phyloP scores from a whole-genome alignment of 2,797 vertebrate species.

The Propithecus deckenii region DNA sequence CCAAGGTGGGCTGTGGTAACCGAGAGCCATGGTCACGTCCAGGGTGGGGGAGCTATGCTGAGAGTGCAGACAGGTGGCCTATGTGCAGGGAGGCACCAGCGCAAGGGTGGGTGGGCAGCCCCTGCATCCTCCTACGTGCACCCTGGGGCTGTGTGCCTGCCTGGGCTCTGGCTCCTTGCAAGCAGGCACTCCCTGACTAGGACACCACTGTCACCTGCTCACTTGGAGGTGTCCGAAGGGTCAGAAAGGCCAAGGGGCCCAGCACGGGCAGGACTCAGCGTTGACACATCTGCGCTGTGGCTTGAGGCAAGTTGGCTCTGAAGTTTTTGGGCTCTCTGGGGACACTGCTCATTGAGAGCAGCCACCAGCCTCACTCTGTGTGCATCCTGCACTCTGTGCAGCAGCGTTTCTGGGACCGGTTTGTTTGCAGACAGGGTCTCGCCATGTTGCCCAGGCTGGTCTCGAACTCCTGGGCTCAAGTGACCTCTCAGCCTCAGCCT shows the following conservation, averaged over 20 bases:
- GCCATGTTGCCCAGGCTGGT: not conserved
- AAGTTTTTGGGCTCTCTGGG: not conserved
- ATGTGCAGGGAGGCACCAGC: not conserved
- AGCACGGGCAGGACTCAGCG: not conserved
- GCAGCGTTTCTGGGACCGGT: not conserved
- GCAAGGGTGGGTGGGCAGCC: not conserved
- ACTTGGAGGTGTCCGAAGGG: not conserved
- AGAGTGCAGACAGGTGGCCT: not conserved
- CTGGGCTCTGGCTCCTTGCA: not conserved
- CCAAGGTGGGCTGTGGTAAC: not conserved
- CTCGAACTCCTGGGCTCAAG: not conserved
- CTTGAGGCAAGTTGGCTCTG: not conserved
- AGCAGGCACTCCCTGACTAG: not conserved
- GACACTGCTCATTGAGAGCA: not conserved
- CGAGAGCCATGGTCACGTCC: not conserved
- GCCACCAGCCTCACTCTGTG: not conserved
- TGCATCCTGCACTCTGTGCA: not conserved
- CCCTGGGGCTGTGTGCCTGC: not conserved
- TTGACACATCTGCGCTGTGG: not conserved
- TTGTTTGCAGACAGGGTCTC: not conserved
- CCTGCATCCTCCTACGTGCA: not conserved
- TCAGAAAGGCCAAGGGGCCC: not conserved
- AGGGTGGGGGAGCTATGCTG: not conserved
- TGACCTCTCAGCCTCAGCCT: not conserved
- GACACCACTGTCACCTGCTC: not conserved